phyloP scores from a whole-genome alignment of 2,797 vertebrate species.

The Sebastes aleutianus region DNA sequence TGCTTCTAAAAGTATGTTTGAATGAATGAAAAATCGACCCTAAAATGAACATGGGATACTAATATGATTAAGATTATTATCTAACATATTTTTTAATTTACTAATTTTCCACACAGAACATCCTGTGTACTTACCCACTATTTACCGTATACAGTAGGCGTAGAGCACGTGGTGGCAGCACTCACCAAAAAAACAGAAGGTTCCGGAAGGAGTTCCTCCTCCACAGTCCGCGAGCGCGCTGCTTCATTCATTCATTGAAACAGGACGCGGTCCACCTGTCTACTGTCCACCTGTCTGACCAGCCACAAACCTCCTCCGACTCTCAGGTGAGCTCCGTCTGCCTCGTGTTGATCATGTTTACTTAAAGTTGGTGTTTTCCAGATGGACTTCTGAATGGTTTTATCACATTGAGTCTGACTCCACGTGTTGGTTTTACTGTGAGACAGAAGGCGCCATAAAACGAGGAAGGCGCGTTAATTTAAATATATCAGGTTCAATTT shows the following conservation, averaged over 20 bases:
- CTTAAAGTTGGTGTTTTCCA: background rate
- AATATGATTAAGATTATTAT: background rate
- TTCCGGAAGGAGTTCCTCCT: background rate
- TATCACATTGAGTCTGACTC: fast-evolving
- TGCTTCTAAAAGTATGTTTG: no score
- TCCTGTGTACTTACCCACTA: background rate
- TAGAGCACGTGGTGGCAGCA: background rate
- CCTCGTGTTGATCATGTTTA: background rate
- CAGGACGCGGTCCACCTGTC: no score
- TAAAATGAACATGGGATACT: background rate
- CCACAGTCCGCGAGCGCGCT: fast-evolving
- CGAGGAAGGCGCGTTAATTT: background rate
- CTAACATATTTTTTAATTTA: background rate
- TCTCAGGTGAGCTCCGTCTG: conserved; percentile 11
- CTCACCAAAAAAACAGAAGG: background rate
- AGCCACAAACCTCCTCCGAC: fast-evolving
- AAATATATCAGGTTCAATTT: no score
- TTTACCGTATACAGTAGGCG: background rate
- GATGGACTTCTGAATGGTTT: background rate
- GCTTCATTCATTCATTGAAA: background rate
- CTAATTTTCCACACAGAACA: background rate
- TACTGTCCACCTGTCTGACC: background rate
- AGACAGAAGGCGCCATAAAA: background rate
- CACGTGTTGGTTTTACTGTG: background rate
- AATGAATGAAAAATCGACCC: no score